phyloP scores from a whole-genome alignment of 1,140 invertebrate genomes.

The Conus ventricosus region DNA sequence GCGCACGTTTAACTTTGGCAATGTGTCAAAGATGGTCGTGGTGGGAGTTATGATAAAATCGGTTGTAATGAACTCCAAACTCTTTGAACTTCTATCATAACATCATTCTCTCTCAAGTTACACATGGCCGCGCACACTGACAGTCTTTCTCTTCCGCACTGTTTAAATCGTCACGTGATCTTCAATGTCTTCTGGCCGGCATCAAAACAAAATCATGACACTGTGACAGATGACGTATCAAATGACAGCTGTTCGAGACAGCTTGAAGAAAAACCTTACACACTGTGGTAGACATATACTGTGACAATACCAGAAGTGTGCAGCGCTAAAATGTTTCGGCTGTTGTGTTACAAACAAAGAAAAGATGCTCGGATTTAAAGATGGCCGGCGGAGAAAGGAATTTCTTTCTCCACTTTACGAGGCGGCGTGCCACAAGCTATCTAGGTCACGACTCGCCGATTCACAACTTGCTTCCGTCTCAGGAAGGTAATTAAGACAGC shows the following conservation, averaged over 20 bases:
- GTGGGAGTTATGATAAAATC: too few relatives aligned
- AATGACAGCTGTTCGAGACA: slow-evolving; percentile 3
- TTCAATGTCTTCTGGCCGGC: background rate
- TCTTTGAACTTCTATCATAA: too few relatives aligned
- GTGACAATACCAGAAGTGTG: background rate
- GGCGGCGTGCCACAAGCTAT: slow-evolving; percentile 13
- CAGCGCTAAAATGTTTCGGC: background rate
- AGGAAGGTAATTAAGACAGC: background rate
- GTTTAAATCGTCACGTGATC: slow-evolving; percentile 23
- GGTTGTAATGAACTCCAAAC: too few relatives aligned
- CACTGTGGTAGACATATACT: background rate
- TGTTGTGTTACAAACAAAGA: slow-evolving; percentile 13
- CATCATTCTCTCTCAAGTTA: too few relatives aligned
- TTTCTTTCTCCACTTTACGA: slow-evolving; percentile 13
- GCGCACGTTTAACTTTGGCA: too few relatives aligned
- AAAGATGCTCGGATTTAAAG: slow-evolving; percentile 23
- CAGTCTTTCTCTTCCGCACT: background rate
- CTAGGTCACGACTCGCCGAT: slow-evolving; percentile 20
- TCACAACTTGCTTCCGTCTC: slow-evolving; percentile 5
- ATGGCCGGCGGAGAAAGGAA: slow-evolving; percentile 24
- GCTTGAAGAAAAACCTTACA: background rate
- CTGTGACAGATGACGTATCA: slow-evolving; percentile 18
- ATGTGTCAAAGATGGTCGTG: too few relatives aligned
- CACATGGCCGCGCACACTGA: too few relatives aligned
- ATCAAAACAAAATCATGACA: slow-evolving; percentile 15